Conservation (phyloP, 2,888 invertebrate species). For the Tigriopus californicus region DNA sequence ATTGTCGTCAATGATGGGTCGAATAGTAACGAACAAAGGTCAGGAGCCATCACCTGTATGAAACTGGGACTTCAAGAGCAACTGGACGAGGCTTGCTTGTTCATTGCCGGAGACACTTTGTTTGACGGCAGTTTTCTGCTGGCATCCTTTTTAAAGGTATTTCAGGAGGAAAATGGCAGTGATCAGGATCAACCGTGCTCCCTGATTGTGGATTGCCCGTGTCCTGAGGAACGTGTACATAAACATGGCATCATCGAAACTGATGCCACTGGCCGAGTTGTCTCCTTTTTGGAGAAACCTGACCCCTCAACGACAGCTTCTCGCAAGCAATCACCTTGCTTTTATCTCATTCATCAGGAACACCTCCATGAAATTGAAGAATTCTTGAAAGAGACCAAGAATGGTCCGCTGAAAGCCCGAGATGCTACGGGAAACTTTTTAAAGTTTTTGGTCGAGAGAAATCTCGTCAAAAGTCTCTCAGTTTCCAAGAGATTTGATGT, state of each 20-base stretch:
- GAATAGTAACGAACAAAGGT: conserved; percentile 17
- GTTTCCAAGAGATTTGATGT: conserved; percentile 13
- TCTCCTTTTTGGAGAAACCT: conserved; percentile 19
- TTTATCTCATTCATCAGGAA: conserved; percentile 17
- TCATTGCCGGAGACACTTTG: conserved; percentile 19
- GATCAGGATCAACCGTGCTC: neutral
- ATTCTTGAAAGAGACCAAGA: neutral
- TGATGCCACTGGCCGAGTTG: conserved; percentile 15
- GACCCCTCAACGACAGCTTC: conserved; percentile 17
- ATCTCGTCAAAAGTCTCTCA: neutral
- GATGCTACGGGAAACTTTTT: conserved; percentile 16
- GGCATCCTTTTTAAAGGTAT: conserved; percentile 11
- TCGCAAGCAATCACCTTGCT: conserved; percentile 18
- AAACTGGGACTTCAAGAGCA: conserved; percentile 15
- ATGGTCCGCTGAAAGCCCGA: neutral
- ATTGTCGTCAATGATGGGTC: conserved; percentile 18
- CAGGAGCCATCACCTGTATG: conserved; percentile 19
- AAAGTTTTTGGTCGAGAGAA: neutral
- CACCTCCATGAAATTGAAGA: conserved; percentile 1
- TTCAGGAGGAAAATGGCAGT: neutral
- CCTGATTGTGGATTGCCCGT: neutral
- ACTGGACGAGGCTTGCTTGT: conserved; percentile 11
- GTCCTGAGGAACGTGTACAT: neutral
- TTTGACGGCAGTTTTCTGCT: conserved; percentile 16
- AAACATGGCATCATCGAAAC: conserved; percentile 20